Percentiles rank a stretch among this genome's conserved stretches.
These are phyloP conservation scores for Stenodema calcarata DNA, from an alignment of 2,888 invertebrate genomes.

Conservation along the genomic window DNA sequence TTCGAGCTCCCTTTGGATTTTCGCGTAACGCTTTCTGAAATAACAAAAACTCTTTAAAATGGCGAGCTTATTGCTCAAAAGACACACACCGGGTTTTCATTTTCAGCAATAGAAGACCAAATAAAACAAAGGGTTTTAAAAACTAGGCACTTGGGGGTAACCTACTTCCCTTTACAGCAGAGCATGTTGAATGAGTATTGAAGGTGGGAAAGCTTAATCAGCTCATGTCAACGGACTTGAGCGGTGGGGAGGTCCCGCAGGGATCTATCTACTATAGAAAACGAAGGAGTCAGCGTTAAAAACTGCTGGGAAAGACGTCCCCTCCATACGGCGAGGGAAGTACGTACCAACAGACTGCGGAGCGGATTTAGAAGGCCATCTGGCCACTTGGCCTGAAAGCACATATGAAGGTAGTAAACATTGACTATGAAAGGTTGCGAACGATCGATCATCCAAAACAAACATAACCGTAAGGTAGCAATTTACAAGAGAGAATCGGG, in stretches of 20 bases:
- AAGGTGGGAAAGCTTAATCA: neutral
- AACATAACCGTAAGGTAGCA: neutral
- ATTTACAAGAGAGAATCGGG: neutral
- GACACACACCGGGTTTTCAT: neutral
- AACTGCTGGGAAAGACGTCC: neutral
- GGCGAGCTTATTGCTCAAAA: neutral
- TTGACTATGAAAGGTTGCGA: neutral
- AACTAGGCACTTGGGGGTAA: neutral
- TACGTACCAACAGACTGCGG: neutral
- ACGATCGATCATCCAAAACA: constrained; percentile 9
- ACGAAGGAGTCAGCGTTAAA: neutral
- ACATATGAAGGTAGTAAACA: neutral
- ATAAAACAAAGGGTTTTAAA: neutral
- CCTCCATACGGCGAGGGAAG: neutral
- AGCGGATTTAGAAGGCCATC: constrained; percentile 10
- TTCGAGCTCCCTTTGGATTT: constrained; percentile 87
- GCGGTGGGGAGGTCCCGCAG: neutral
- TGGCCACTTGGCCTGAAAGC: neutral
- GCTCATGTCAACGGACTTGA: neutral
- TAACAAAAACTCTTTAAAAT: constrained; percentile 57
- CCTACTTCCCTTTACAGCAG: constrained; percentile 36
- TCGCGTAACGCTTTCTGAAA: constrained; percentile 85
- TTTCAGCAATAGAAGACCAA: neutral
- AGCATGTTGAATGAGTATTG: constrained; percentile 8
- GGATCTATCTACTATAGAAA: neutral